Percentiles rank a stretch among this genome's conserved stretches.
Evolutionary conservation across 2,113 vertebrate genomes (phyloP).

Genomic region (Mionectes macconnelli): DNA sequence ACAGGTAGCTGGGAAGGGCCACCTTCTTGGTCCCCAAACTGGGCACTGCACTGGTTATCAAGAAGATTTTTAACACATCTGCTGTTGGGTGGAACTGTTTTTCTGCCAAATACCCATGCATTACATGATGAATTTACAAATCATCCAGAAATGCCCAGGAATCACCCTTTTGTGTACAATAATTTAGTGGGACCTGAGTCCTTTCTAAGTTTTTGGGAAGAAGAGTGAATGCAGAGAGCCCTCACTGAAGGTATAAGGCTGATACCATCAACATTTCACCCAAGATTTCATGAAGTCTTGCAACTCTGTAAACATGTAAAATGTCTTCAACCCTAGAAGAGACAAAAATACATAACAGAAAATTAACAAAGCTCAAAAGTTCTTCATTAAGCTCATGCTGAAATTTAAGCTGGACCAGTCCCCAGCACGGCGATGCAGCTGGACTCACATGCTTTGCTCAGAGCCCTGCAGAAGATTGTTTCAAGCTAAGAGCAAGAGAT

Average conservation of each 20-base stretch:
- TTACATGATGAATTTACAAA: not conserved
- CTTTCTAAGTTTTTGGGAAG: not conserved
- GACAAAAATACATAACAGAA: not conserved
- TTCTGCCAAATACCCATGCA: not conserved
- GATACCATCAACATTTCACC: not conserved
- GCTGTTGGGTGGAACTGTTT: not conserved
- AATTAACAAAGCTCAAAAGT: not conserved
- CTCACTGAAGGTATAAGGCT: not conserved
- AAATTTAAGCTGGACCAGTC: not conserved
- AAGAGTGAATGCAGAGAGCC: not conserved
- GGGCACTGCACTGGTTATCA: not conserved
- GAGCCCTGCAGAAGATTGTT: fast-evolving
- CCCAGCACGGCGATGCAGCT: not conserved
- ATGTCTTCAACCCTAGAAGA: not conserved
- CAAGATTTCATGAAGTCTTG: not conserved
- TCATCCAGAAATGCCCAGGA: not conserved
- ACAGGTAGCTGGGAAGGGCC: not conserved
- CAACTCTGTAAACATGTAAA: not conserved
- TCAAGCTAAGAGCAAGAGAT: not conserved
- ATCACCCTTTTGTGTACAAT: not conserved
- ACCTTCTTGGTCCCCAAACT: not conserved
- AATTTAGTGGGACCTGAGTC: not conserved
- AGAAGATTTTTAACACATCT: not conserved
- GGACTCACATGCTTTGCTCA: not conserved
- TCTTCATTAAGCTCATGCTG: not conserved